A percentile compares a stretch with the other conserved stretches of the same genome.
These are phyloP conservation scores for Helicorthomorpha holstii DNA, from an alignment of 1,140 invertebrate species.

Conservation along the genomic window DNA sequence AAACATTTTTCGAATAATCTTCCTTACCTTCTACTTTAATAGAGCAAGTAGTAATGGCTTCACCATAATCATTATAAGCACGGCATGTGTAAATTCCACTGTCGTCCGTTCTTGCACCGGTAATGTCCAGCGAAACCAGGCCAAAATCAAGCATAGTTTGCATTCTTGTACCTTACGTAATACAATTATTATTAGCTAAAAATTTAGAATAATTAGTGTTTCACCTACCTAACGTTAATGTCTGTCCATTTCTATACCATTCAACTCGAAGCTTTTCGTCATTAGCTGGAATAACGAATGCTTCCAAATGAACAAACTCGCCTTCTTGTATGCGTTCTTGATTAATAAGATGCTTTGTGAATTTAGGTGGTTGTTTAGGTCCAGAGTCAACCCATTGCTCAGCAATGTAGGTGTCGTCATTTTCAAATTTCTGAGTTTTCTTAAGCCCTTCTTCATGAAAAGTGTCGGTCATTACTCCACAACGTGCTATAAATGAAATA, in stretches of 20 bases:
- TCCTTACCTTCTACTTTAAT: conserved; percentile 57
- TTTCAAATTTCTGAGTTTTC: conserved; percentile 76
- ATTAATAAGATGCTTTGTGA: conserved; percentile 74
- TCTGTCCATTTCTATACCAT: conserved; percentile 85
- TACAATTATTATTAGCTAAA: neutral
- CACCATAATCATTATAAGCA: conserved; percentile 71
- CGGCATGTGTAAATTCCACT: conserved; percentile 88
- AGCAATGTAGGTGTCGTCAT: conserved; percentile 69
- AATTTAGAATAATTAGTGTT: neutral
- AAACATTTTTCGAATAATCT: too few species aligned
- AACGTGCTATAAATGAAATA: conserved; percentile 30
- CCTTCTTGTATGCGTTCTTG: conserved; percentile 71
- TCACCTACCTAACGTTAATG: conserved; percentile 50
- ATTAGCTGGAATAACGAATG: conserved; percentile 25
- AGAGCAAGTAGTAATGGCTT: conserved; percentile 77
- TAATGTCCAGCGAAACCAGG: conserved; percentile 76
- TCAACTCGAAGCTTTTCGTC: conserved; percentile 38
- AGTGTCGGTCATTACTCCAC: conserved; percentile 54
- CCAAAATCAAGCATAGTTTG: conserved; percentile 86
- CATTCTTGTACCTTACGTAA: conserved; percentile 40
- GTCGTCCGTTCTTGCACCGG: conserved; percentile 66
- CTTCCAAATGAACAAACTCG: conserved; percentile 22
- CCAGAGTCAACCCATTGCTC: conserved; percentile 63
- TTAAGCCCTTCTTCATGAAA: conserved; percentile 69
- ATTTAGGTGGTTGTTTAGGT: conserved; percentile 70